Percentiles rank a stretch among this genome's conserved stretches.
These are phyloP conservation scores for Psittacula derbiana DNA, from an alignment of 2,797 vertebrate species.

Conservation along the genomic window DNA sequence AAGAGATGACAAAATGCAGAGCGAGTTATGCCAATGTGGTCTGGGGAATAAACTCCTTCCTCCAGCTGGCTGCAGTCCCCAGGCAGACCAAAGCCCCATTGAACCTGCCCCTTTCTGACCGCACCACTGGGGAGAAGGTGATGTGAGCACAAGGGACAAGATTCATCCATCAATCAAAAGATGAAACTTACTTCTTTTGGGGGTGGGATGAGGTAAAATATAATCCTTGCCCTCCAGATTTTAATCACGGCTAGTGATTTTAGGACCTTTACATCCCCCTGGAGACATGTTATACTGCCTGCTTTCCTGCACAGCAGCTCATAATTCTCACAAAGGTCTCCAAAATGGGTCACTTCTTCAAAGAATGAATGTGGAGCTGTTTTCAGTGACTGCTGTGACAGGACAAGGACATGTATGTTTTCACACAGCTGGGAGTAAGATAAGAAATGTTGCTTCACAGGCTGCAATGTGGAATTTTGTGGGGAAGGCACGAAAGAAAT, in stretches of 20 bases:
- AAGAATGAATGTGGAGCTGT: not conserved
- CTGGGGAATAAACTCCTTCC: not conserved
- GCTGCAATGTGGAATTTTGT: not conserved
- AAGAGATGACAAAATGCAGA: not conserved
- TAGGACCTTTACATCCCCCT: not conserved
- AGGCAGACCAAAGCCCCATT: not conserved
- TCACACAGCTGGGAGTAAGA: not conserved
- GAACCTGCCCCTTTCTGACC: not conserved
- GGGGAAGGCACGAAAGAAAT: not conserved
- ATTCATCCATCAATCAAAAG: not conserved
- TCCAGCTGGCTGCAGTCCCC: not conserved
- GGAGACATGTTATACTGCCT: not conserved
- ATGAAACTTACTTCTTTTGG: not conserved
- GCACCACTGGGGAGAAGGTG: not conserved
- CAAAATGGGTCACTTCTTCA: not conserved
- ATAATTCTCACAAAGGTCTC: not conserved
- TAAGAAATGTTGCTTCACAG: not conserved
- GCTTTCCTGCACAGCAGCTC: not conserved
- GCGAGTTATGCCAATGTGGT: not conserved
- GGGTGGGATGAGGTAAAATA: not conserved
- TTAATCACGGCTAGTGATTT: not conserved
- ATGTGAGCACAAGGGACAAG: not conserved
- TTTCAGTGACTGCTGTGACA: not conserved
- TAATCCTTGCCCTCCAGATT: not conserved
- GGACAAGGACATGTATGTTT: not conserved